Percentiles rank a stretch among this genome's conserved stretches.
Evolutionary conservation across 2,797 vertebrate genomes (phyloP).

Genomic region (Eospalax fontanierii): DNA sequence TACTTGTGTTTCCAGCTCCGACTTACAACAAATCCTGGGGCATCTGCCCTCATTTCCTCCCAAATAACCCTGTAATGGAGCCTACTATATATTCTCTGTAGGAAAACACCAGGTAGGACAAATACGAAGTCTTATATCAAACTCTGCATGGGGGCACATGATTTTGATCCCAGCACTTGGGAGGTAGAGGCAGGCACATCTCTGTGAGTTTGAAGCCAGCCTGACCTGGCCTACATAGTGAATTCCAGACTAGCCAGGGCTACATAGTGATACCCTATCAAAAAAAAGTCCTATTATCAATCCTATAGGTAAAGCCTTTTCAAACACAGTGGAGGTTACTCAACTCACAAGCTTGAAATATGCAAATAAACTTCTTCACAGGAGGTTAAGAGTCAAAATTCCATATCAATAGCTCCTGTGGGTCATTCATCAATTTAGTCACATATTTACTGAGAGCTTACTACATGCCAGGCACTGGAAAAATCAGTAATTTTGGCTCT

Average conservation of each 20-base stretch:
- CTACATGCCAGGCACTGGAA: not conserved
- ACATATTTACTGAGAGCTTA: slow-evolving; percentile 15
- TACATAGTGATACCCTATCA: not conserved
- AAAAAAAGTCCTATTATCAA: not conserved
- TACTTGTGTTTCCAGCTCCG: not conserved
- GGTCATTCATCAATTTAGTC: not conserved
- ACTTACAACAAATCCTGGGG: not conserved
- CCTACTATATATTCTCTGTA: not conserved
- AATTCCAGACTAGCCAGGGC: too few relatives aligned
- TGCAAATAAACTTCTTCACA: slow-evolving; percentile 10
- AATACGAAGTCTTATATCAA: not conserved
- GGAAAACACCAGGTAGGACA: slow-evolving; percentile 3
- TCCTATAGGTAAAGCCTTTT: not conserved
- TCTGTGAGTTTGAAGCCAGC: not conserved
- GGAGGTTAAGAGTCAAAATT: not conserved
- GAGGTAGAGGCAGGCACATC: not conserved
- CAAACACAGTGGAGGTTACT: not conserved
- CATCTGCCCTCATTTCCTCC: slow-evolving; percentile 21
- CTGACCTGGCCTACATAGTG: not conserved
- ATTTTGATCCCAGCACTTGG: not conserved
- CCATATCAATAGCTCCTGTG: not conserved
- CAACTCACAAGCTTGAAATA: slow-evolving; percentile 41
- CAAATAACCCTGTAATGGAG: not conserved
- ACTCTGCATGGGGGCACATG: not conserved
- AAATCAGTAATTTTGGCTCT: slow-evolving; percentile 16